A percentile compares a stretch with the other conserved stretches of the same genome.
phyloP scores from a whole-genome alignment of 2,113 vertebrate species.

The Salvelinus alpinus region DNA sequence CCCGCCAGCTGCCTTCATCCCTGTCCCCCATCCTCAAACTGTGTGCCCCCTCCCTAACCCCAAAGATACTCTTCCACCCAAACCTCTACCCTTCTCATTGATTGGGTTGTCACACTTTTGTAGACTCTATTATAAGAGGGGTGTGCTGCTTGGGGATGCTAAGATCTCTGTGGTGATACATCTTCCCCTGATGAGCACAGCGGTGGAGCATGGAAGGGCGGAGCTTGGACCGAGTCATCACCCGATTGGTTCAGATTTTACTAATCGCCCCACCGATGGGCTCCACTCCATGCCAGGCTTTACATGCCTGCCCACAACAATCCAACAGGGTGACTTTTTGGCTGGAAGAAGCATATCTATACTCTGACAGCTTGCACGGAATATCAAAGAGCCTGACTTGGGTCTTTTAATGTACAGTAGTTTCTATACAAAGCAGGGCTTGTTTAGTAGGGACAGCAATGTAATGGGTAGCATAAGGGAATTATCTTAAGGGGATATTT shows the following conservation, averaged over 20 bases:
- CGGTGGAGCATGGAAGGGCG: background rate
- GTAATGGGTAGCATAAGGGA: conserved; percentile 10
- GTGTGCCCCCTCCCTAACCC: background rate
- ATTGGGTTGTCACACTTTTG: background rate
- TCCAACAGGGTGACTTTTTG: conserved; percentile 29
- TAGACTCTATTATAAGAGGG: conserved; percentile 15
- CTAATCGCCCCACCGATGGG: background rate
- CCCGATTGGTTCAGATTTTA: conserved; percentile 13
- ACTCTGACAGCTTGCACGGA: conserved; percentile 13
- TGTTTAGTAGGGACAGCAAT: conserved; percentile 8
- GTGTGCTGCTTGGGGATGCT: conserved; percentile 7
- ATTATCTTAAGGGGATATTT: conserved; percentile 10
- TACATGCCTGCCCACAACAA: conserved; percentile 14
- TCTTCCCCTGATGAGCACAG: background rate
- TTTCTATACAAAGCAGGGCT: conserved; percentile 11
- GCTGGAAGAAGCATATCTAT: conserved; percentile 53
- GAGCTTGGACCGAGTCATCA: conserved; percentile 20
- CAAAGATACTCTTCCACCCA: background rate
- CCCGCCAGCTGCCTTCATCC: background rate
- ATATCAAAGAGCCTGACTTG: conserved; percentile 16
- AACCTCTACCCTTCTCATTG: conserved; percentile 9
- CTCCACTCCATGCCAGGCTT: conserved; percentile 16
- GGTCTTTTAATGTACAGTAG: conserved; percentile 13
- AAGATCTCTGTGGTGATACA: conserved; percentile 11
- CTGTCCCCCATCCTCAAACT: background rate